Percentiles rank a stretch among this genome's conserved stretches.
Conservation (phyloP, 2,113 vertebrate genomes). For the Coptodon bakossiorum region DNA sequence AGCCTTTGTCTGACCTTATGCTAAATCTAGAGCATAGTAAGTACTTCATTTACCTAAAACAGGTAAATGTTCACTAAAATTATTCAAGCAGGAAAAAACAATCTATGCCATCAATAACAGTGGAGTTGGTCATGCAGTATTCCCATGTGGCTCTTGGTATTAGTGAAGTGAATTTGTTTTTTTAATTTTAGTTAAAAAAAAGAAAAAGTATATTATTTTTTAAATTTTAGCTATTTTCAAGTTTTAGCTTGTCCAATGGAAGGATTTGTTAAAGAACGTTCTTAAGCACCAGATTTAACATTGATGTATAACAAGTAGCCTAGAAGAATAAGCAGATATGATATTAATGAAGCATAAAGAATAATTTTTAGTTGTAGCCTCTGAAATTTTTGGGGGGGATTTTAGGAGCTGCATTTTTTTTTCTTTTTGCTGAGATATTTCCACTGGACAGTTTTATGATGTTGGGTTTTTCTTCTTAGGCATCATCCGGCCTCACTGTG, state of each 20-base stretch:
- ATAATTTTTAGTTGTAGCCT: not conserved
- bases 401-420: not conserved
- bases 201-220: not conserved
- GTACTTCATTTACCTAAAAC: not conserved
- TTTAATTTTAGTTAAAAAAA: not conserved
- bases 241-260: not conserved
- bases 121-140: not conserved
- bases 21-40: not conserved
- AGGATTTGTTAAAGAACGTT: not conserved
- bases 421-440: not conserved
- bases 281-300: not conserved
- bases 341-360: not conserved
- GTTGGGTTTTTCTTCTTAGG: not conserved
- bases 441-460: not conserved
- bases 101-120: not conserved
- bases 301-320: not conserved
- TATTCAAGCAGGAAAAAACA: not conserved
- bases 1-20: not conserved
- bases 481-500: conserved; percentile 6
- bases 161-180: fast-evolving
- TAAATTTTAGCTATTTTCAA: not conserved
- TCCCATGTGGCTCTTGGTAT: not conserved
- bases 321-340: not conserved
- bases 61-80: not conserved
- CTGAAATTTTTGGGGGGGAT: not conserved